Evolutionary conservation across 2,888 invertebrate genomes (phyloP), one percentile per base, ranked within the genome.

Genomic region (Philereme vetulata): DNA sequence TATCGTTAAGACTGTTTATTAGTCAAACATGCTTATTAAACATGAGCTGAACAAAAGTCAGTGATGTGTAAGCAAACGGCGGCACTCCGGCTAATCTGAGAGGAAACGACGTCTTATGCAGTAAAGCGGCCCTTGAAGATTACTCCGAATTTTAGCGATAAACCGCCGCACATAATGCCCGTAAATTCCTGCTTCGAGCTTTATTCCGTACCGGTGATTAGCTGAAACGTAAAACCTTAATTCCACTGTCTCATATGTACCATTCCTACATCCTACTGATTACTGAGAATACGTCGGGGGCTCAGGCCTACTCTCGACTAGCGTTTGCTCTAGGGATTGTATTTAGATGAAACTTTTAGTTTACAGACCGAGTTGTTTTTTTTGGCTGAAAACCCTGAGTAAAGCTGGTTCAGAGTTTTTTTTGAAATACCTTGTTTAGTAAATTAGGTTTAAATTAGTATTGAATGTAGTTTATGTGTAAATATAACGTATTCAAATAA

Each of bases 111-210:
- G 71, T 70, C 74, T 79, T 77, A 63, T 74, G 73, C 72, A 65
- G 69, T 62, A 74, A 72, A 75, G 71, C 67, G 56, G 66, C 71
- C 64, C 72, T 76, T 75, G 67, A 72, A 77, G 81, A 80, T 78
- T 78, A 78, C 70, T 68, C 61, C 65, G 68, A 76, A 75, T 71
- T 72, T 75, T 68, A 68, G 64, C 62, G 72, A 76, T 76, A 76
- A 77, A 74, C 70, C 71, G 60, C 47, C 68, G 64, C 64, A 66
- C 64, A 66, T 71, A 63, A 59, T 57, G 57, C 45, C 51, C 34
- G 47, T 59, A 42, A 43, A 55, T 55, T 62, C 58, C 60, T 56
- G 44, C 48, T 32, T 42, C 43, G 48, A 51, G 53, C 49, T 46
- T 65, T 53, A 61, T 57, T 59, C 46, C 52, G 44, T 56, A 55